Conservation (phyloP, 2,113 vertebrate species). For the Meles meles region DNA sequence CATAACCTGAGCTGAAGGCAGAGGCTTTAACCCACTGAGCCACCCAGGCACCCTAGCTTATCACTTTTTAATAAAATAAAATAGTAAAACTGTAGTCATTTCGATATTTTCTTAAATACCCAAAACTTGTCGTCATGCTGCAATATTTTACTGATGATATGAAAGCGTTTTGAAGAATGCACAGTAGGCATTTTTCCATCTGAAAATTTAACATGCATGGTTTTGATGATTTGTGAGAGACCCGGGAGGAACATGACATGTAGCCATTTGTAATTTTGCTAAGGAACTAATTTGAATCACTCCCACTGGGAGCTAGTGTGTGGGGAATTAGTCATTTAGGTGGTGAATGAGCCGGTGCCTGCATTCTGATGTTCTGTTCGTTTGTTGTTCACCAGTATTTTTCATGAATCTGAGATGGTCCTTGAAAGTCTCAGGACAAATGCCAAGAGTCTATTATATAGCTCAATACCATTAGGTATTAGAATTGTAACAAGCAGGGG, state of each 20-base stretch:
- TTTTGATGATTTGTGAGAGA: background rate
- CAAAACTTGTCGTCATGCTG: background rate
- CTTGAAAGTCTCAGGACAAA: conserved; percentile 11
- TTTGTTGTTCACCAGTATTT: background rate
- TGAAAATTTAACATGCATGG: background rate
- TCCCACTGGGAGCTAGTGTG: background rate
- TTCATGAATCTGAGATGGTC: background rate
- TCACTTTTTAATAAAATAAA: background rate
- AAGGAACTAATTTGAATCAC: background rate
- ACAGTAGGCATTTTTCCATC: conserved; percentile 7
- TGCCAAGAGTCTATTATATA: background rate
- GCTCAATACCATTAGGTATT: background rate
- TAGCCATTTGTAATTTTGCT: conserved; percentile 12
- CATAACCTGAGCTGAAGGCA: too few species aligned
- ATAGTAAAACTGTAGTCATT: background rate
- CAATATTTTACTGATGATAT: background rate
- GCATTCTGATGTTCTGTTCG: background rate
- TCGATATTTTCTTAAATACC: background rate
- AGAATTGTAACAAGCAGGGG: background rate
- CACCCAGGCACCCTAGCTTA: background rate
- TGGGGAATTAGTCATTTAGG: background rate
- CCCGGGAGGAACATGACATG: background rate
- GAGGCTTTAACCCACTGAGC: too few species aligned
- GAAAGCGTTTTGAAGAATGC: conserved; percentile 17
- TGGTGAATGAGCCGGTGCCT: background rate